Evolutionary conservation across 1,140 invertebrate species (phyloP).

Genomic region (Ylistrum balloti): DNA sequence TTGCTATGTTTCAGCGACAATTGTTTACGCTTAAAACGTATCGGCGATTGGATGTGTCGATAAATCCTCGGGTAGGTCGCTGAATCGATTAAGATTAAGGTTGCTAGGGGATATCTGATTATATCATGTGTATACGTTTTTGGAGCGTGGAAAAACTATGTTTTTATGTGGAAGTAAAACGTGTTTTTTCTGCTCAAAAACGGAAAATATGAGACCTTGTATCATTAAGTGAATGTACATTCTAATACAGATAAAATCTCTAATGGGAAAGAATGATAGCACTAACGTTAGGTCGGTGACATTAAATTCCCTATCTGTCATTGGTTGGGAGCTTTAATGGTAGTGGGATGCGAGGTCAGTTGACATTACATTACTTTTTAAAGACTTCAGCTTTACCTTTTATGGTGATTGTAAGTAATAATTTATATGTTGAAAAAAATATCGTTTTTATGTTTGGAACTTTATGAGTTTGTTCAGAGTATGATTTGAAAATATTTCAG

Average conservation of each 20-base stretch:
- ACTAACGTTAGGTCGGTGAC: neutral
- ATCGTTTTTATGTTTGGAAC: no score
- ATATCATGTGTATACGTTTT: neutral
- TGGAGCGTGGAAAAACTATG: neutral
- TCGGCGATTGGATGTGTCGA: neutral
- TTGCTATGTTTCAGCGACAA: neutral
- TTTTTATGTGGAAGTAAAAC: conserved; percentile 6
- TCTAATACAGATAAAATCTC: neutral
- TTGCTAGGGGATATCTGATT: neutral
- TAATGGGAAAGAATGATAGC: neutral
- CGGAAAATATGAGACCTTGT: neutral
- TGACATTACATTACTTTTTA: no score
- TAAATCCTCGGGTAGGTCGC: neutral
- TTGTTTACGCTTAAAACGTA: neutral
- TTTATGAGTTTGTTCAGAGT: no score
- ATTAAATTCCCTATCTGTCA: neutral
- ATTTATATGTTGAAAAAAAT: no score
- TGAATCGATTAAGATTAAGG: neutral
- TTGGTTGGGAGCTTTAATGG: neutral
- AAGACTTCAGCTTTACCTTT: neutral
- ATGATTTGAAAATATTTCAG: no score
- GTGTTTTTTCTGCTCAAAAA: neutral
- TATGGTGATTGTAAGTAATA: neutral
- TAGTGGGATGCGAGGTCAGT: no score
- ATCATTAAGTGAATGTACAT: neutral